Evolutionary conservation across 2,113 vertebrate species (phyloP), one percentile per base, ranked within the genome.

Genomic region (Benthochromis sp.): DNA sequence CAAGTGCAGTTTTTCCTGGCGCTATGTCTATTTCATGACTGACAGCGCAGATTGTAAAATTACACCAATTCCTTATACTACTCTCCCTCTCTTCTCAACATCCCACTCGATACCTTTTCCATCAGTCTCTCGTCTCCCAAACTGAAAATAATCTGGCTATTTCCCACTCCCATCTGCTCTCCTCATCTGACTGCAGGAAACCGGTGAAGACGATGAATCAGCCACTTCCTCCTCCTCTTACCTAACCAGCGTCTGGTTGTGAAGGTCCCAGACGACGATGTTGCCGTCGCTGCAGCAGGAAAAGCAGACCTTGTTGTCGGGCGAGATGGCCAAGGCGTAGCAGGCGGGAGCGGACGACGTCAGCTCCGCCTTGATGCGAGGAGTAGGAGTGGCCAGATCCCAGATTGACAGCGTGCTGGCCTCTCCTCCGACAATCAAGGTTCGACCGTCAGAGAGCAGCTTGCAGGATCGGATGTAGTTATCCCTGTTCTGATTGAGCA

Each of bases 271-370:
- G 45, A 50, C 45, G 16, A 50, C 45, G 45, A 50, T 50, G 45
- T 50, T 50, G 16, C 45, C 45, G 45, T 50, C 45, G 16, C 45
- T 50, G 45, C 45, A 50, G 45, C 45, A 50, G 45, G 45, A 50
- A 50, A 50, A 50, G 45, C 45, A 50, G 45, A 50, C 45, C 45
- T 50, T 50, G 45, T 50, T 50, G 45, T 50, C 45, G 0, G 45
- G 45, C 0, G 45, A 50, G 16, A 50, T 50, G 16, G 45, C 45
- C 45, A 50, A 0, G 0, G 45, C 45, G 45, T 50, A 50, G 45
- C 45, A 50, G 4, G 45, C 45, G 45, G 45, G 45, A 50, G 45
- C 45, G 45, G 45, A 50, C 0, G 45, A 50, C 45, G 45, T 50
- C 45, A 50, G 45, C 16, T 50, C 45, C 16, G 45, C 45, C 45